Base-by-base conservation (phyloP, 2,888 invertebrate species). In the Silvanus unidentatus region DNA sequence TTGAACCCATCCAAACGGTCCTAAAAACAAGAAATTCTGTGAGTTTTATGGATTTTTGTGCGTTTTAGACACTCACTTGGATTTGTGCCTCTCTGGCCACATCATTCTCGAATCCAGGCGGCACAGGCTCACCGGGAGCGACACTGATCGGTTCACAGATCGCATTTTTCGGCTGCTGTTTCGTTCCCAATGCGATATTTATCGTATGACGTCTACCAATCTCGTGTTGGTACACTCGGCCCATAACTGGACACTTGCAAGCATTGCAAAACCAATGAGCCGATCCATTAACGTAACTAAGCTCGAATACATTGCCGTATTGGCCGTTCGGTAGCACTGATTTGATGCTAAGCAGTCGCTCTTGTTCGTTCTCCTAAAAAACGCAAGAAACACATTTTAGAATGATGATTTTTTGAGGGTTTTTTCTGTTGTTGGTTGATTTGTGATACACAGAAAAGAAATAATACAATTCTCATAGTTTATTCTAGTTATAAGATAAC, bases 21-120 rank as follows among this genome's bases (percentile, higher is more conserved):
- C 70, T 71, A 49, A 35, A 27, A 40, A 34, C 40, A 44, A 16
- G 12, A 40, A 16, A 16, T 13, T 40, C 14, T 44, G 30, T 9
- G 44, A 36, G n/a, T 37, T 5, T 5, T 22, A 22, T 22, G n/a
- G n/a, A n/a, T 9, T 32, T 32, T 32, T 14, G 35, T 14, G 4
- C 4, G 11, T 8, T 8, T 4, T 10, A 9, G 29, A 32, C 11
- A 13, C 35, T 35, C 60, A 69, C 70, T 57, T 71, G 71, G 45
- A 71, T 71, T 30, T 63, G 58, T 0, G 69, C 63, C 16, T 62
- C 55, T 22, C 65, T 61, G 29, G 70, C 72, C 8, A 80, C 68
- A 55, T 81, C 78, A 53, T 80, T 81, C 63, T 84, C 84, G 69
- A 82, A 81, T 1, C 84, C 84, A 1, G 84, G 84, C 9, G 84